phyloP scores from a whole-genome alignment of 2,888 invertebrate genomes.

The Harpalus rufipes region DNA sequence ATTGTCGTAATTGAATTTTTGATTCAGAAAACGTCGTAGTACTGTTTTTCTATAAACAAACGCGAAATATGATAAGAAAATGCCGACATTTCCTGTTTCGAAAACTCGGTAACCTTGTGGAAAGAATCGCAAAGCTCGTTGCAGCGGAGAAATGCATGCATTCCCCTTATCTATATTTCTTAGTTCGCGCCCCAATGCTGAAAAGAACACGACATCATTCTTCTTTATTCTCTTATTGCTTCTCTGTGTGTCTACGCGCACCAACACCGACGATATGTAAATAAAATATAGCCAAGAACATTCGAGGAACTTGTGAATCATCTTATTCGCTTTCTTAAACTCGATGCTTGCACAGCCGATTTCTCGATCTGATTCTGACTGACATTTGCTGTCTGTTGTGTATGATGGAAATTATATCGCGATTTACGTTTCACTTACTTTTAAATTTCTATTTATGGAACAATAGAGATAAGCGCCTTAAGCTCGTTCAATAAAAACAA shows the following conservation, averaged over 20 bases:
- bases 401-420: not conserved
- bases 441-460: not conserved
- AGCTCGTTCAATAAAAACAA: not conserved
- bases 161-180: conserved; percentile 42
- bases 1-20: conserved; percentile 44
- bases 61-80: conserved; percentile 56
- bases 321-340: conserved; percentile 49
- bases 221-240: conserved; percentile 47
- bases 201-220: conserved; percentile 47
- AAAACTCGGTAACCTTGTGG: conserved; percentile 47
- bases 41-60: conserved; percentile 51
- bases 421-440: not conserved
- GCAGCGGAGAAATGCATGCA: conserved; percentile 46
- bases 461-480: not conserved
- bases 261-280: conserved; percentile 49
- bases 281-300: conserved; percentile 52
- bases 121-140: conserved; percentile 37
- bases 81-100: conserved; percentile 51
- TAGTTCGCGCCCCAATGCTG: conserved; percentile 46
- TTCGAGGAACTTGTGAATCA: conserved; percentile 43
- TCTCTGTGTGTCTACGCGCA: conserved; percentile 39
- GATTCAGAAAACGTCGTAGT: conserved; percentile 10
- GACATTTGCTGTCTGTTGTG: not conserved
- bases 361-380: conserved; percentile 19
- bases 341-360: conserved; percentile 30